phyloP scores from a whole-genome alignment of 2,113 vertebrate species.

The Xenotilapia caudafasciata region DNA sequence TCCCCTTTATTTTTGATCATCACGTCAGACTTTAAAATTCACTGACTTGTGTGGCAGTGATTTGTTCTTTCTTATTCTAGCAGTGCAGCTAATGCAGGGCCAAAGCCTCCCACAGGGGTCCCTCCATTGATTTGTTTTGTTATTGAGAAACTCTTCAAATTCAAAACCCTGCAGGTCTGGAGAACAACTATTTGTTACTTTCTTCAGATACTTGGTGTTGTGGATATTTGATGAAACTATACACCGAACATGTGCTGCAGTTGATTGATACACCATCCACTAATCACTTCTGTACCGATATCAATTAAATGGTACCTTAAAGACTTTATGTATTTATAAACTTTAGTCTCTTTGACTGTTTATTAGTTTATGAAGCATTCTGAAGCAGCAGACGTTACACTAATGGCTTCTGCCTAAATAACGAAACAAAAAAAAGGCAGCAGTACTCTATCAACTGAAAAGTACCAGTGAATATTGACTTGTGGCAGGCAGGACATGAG shows the following conservation, averaged over 20 bases:
- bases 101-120: background rate
- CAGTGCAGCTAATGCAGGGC: background rate
- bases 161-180: background rate
- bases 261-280: background rate
- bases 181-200: background rate
- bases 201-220: background rate
- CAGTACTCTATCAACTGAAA: background rate
- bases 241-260: background rate
- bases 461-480: background rate
- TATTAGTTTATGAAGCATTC: background rate
- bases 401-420: background rate
- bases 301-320: background rate
- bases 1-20: background rate
- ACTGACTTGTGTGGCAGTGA: background rate
- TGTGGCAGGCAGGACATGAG: background rate
- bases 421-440: background rate
- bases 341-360: background rate
- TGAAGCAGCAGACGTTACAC: background rate
- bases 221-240: background rate
- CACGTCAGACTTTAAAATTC: background rate
- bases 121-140: constrained; percentile 36
- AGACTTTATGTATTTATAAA: background rate
- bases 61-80: background rate
- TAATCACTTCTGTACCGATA: background rate
- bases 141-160: constrained; percentile 14